phyloP scores from a whole-genome alignment of 1,140 invertebrate species.

The Pantala flavescens region DNA sequence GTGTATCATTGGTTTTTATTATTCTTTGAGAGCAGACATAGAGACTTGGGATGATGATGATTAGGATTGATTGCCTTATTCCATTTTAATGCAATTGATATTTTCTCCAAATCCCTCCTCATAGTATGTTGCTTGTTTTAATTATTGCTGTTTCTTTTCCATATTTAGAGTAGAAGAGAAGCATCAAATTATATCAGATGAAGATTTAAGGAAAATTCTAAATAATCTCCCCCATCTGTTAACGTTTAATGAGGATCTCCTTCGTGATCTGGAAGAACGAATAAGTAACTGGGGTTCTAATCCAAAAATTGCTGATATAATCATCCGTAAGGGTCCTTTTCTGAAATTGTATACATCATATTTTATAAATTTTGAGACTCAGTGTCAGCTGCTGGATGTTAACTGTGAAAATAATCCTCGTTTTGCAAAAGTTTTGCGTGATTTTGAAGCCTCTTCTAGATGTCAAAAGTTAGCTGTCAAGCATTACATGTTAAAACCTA shows the following conservation, averaged over 20 bases:
- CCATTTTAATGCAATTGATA: too few species aligned
- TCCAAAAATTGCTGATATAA: slow-evolving; percentile 58
- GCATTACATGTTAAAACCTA: slow-evolving; percentile 67
- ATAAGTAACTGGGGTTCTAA: slow-evolving; percentile 48
- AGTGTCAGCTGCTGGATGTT: slow-evolving; percentile 49
- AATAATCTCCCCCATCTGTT: slow-evolving; percentile 47
- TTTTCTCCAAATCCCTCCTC: too few species aligned
- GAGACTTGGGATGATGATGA: too few species aligned
- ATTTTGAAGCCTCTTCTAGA: slow-evolving; percentile 52
- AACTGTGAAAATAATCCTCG: slow-evolving; percentile 46
- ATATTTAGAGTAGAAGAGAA: slow-evolving; percentile 27
- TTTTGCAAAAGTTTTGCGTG: slow-evolving; percentile 49
- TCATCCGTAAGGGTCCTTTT: slow-evolving; percentile 64
- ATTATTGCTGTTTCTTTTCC: too few species aligned
- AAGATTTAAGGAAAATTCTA: slow-evolving; percentile 46
- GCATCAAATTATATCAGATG: slow-evolving; percentile 38
- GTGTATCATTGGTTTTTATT: too few species aligned
- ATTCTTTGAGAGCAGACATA: too few species aligned
- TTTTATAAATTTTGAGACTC: slow-evolving; percentile 57
- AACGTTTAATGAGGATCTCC: slow-evolving; percentile 52
- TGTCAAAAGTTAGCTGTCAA: slow-evolving; percentile 54
- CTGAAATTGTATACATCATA: slow-evolving; percentile 63
- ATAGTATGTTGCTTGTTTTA: too few species aligned
- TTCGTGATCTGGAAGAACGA: slow-evolving; percentile 51
- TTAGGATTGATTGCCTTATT: too few species aligned